A percentile compares a stretch with the other conserved stretches of the same genome.
These are phyloP conservation scores for Crambe crambe DNA, from an alignment of 37 sponge, comb jelly and placozoan species.

Conservation along the genomic window DNA sequence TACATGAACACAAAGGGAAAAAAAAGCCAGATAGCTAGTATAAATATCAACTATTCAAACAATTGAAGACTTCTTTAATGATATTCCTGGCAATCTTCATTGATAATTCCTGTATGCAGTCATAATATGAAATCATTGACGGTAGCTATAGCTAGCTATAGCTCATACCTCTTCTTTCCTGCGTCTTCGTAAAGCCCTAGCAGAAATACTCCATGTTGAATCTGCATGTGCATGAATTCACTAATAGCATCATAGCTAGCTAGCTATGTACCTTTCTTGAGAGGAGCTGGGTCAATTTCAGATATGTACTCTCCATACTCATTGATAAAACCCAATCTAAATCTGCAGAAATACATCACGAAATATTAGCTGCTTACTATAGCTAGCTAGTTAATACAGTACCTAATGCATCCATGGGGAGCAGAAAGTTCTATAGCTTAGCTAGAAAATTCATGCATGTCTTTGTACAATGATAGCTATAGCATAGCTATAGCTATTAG, in stretches of 20 bases:
- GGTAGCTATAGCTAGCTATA: constrained; percentile 4
- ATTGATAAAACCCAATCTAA: constrained; percentile 71
- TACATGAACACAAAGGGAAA: too few relatives aligned
- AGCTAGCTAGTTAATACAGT: too few relatives aligned
- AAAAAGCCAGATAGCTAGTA: background rate
- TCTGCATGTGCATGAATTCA: background rate
- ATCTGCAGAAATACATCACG: constrained; percentile 23
- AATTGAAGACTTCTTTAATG: constrained; percentile 20
- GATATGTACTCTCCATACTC: constrained; percentile 64
- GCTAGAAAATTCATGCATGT: too few relatives aligned
- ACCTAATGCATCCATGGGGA: too few relatives aligned
- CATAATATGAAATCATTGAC: background rate
- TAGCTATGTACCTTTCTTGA: constrained; percentile 12
- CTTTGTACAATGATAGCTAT: too few relatives aligned
- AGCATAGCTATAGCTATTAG: too few relatives aligned
- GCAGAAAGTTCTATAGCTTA: too few relatives aligned
- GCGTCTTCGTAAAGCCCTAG: constrained; percentile 1
- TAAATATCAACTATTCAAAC: background rate
- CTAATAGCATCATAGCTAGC: background rate
- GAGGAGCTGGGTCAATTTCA: constrained; percentile 48
- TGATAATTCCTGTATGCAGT: constrained; percentile 27
- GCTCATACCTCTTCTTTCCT: constrained; percentile 24
- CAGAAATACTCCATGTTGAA: background rate
- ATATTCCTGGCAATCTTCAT: constrained; percentile 44
- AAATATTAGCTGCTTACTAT: too few relatives aligned